Evolutionary conservation across 2,888 invertebrate species (phyloP).

Genomic region (Luffia ferchaultella): DNA sequence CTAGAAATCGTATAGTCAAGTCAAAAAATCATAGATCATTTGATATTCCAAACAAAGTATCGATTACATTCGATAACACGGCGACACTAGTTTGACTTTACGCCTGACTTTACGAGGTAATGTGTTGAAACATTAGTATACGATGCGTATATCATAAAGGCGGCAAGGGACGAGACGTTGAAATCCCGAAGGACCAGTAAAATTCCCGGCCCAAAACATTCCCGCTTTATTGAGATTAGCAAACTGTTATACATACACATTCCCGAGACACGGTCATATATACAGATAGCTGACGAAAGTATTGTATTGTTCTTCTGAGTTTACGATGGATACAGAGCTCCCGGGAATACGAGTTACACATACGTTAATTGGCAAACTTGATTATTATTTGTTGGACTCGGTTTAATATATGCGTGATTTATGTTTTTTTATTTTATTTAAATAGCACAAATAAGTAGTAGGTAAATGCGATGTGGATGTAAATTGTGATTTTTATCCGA

Average conservation of each 20-base stretch:
- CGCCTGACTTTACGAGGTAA: neutral
- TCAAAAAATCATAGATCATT: no score
- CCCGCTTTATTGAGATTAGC: constrained; percentile 46
- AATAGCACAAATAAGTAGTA: no score
- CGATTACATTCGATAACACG: neutral
- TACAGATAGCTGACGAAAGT: neutral
- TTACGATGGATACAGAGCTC: neutral
- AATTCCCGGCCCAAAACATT: constrained; percentile 51
- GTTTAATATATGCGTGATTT: no score
- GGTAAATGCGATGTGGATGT: no score
- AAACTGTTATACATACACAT: constrained; percentile 42
- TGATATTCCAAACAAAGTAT: no score
- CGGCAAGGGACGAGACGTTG: neutral
- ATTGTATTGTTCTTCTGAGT: neutral
- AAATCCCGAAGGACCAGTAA: constrained; percentile 53
- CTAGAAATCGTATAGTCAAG: no score
- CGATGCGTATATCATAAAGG: neutral
- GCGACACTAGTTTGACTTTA: neutral
- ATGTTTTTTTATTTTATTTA: no score
- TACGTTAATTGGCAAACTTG: neutral
- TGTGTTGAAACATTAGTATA: neutral
- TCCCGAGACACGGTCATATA: constrained; percentile 20
- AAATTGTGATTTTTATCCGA: no score
- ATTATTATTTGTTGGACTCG: no score
- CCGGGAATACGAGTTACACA: neutral